These are phyloP conservation scores for Heliocidaris erythrogramma DNA, from an alignment of 35 echinoderm and acorn worm species.

Conservation along the genomic window DNA sequence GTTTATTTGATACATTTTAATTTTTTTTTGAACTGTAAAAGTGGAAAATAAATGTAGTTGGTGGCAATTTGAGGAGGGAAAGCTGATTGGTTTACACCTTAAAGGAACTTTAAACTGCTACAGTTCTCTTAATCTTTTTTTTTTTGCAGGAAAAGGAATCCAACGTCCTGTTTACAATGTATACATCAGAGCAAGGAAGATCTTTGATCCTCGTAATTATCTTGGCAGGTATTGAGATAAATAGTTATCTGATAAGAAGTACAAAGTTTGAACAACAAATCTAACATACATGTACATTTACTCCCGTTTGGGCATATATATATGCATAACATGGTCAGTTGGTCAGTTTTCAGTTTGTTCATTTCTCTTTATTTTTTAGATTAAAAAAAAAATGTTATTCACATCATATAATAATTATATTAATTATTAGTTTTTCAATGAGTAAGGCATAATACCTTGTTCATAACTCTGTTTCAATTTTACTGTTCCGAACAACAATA, in stretches of 20 bases:
- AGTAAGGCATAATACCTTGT: no score
- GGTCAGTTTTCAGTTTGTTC: neutral
- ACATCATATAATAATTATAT: no score
- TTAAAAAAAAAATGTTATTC: neutral
- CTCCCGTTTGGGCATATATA: neutral
- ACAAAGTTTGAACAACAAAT: neutral
- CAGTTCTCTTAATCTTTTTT: neutral
- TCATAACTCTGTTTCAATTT: no score
- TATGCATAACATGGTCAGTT: neutral
- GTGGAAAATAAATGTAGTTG: no score
- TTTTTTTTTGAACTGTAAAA: no score
- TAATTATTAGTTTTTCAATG: no score
- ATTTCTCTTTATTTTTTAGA: neutral
- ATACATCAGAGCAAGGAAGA: slow-evolving; percentile 46
- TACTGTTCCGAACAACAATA: no score
- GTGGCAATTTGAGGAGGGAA: no score
- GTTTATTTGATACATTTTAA: no score
- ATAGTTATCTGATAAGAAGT: neutral
- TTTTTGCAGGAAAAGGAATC: slow-evolving; percentile 39
- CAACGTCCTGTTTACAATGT: slow-evolving; percentile 29
- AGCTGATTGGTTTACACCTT: no score
- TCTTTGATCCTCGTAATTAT: slow-evolving; percentile 44
- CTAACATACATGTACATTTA: neutral
- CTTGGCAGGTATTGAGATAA: neutral
- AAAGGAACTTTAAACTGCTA: no score